Conservation (phyloP, 2,888 invertebrate species). For the Scaptodrosophila latifasciaeformis region DNA sequence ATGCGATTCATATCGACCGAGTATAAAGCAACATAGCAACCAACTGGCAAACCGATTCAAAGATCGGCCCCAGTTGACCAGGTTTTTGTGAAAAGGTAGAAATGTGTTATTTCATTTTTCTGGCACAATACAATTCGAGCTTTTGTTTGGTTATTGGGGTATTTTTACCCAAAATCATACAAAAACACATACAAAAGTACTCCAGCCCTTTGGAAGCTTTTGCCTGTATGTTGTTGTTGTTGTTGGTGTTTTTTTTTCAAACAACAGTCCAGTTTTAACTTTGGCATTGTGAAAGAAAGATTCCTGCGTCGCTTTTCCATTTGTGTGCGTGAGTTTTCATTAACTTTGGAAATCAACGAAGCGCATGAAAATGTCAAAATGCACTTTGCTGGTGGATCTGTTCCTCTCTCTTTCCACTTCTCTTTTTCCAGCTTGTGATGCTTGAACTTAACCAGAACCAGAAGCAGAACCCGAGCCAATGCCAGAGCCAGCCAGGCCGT, state of each 20-base stretch:
- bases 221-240: not conserved
- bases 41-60: conserved; percentile 1
- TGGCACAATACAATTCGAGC: conserved; percentile 10
- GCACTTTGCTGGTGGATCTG: conserved; percentile 48
- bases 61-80: too few relatives aligned
- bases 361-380: conserved; percentile 63
- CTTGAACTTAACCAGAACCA: not conserved
- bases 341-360: conserved; percentile 53
- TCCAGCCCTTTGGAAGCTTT: conserved; percentile 22
- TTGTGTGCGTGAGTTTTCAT: conserved; percentile 49
- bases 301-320: too few relatives aligned
- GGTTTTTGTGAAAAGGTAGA: conserved; percentile 18
- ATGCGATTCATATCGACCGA: too few relatives aligned
- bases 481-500: too few relatives aligned
- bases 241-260: too few relatives aligned
- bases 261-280: too few relatives aligned
- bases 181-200: conserved; percentile 15
- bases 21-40: too few relatives aligned
- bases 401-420: too few relatives aligned
- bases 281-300: too few relatives aligned
- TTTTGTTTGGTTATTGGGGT: not conserved
- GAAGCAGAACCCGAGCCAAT: not conserved
- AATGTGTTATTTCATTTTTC: conserved; percentile 23
- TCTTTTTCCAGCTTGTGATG: conserved; percentile 7
- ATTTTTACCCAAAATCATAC: not conserved